Base-by-base conservation (phyloP, 2,888 invertebrate species). In the Dasypolia templi region DNA sequence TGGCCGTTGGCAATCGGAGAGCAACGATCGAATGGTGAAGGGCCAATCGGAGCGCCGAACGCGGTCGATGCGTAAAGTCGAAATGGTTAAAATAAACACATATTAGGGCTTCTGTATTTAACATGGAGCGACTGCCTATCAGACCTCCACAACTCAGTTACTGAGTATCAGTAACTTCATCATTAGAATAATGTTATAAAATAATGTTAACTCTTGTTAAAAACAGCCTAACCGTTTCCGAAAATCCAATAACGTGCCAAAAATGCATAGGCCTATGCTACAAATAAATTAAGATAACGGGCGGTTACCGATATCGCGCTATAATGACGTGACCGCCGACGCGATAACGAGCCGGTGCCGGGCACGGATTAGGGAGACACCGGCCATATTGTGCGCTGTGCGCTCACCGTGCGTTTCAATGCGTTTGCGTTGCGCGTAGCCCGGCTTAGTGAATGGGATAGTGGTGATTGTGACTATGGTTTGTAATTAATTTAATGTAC, bases 281-380 rank as follows among this genome's bases (percentile, higher is more conserved):
- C 66, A 84, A 81, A 86, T 82, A 86, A 84, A 86, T 84, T 83
- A 85, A 86, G 84, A 85, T 88, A 86, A 83, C 80, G 73, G 78
- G 76, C 75, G 83, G 79, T 75, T 70, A 72, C 59, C 71, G 83
- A 79, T 82, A 81, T 75, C 68, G 72, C 55, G 86, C 86, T 85
- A 89, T 94, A 94, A 94, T 93, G 94, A 93, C 92, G 90, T 87
- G 90, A 85, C 88, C 86, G 87, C 82, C 84, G 79, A 77, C 81
- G 85, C 88, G 91, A 90, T 92, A 94, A 94, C 94, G 94, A 94
- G 89, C 86, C 72, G 84, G 87, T 81, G 87, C 89, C 86, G 87
- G 87, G 49, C 85, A 86, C 88, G 88, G 89, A 89, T 91, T 91
- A 91, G 87, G 87, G 87, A 64, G 88, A 85, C 76, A 84, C 79